Base-by-base conservation (phyloP, 2,888 invertebrate species). In the Mantis religiosa region DNA sequence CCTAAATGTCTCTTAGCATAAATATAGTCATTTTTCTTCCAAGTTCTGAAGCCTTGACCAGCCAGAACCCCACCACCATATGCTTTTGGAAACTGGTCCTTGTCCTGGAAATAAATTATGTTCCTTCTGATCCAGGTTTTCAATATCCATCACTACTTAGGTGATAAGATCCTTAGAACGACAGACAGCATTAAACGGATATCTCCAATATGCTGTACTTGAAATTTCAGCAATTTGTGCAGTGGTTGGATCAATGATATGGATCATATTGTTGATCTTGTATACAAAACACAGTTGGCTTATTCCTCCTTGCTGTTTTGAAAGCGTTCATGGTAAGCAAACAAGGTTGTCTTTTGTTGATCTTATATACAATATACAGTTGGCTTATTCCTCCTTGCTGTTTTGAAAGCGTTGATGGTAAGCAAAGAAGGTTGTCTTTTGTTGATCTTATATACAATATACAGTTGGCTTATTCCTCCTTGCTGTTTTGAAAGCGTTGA, bases 71-170 rank as follows among this genome's bases (percentile, higher is more conserved):
- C n/a, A n/a, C n/a, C n/a, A n/a, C n/a, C n/a, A n/a, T n/a, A n/a
- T 94, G 97, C 97, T 98, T 89, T 95, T 95, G 0, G 99, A 98
- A 89, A 98, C 95, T 88, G 96, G 94, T 2, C 98, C 98, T 94
- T 98, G 98, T 0, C 98, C 99, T 0, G 97, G 97, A 92, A 97
- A 98, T 88, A 94, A 93, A 92, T 96, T 96, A 91, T 96, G 95
- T 91, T 98, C 97, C 93, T 97, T 95, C 15, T 96, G 95, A 90
- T 95, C 94, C 27, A 98, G 95, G 83, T 95, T 94, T 91, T 99
- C 99, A 89, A 98, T 96, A 92, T 99, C 98, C 97, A 99, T 98
- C 0, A 99, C 98, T 91, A 98, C 95, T 92, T 97, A 99, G 93
- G 99, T 98, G 0, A 96, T 96, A 90, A 99, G 93, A 92, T 98